Conservation (phyloP, 2,797 vertebrate genomes). For the Ptychobarbus kaznakovi region DNA sequence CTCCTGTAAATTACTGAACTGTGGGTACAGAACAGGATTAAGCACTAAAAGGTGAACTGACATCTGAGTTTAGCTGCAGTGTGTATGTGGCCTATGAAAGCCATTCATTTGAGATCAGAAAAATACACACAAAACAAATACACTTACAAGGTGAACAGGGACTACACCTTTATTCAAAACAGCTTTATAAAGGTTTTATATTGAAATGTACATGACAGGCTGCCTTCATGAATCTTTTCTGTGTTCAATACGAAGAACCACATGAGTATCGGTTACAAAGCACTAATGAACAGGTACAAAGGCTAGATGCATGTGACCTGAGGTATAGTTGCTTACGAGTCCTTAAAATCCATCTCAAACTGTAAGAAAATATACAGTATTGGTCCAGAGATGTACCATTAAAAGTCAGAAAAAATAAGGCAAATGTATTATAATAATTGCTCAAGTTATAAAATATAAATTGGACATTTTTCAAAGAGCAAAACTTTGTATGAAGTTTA, state of each 20-base stretch:
- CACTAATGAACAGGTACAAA: constrained; percentile 48
- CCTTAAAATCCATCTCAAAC: constrained; percentile 56
- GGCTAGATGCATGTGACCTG: constrained; percentile 72
- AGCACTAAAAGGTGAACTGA: background rate
- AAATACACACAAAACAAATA: constrained; percentile 32
- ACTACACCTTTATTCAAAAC: constrained; percentile 67
- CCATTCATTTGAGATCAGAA: background rate
- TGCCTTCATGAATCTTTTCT: constrained; percentile 13
- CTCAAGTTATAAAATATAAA: constrained; percentile 5
- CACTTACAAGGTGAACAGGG: constrained; percentile 30
- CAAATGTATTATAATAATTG: constrained; percentile 21
- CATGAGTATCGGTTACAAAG: background rate
- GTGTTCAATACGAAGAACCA: constrained; percentile 6
- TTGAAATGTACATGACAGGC: constrained; percentile 63
- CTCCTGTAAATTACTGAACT: background rate
- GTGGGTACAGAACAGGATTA: background rate
- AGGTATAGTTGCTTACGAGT: constrained; percentile 72
- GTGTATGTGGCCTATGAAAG: background rate
- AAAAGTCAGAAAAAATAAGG: constrained; percentile 36
- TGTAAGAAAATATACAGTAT: constrained; percentile 57
- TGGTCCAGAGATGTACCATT: constrained; percentile 42
- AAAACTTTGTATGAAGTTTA: constrained; percentile 9
- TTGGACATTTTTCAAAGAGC: constrained; percentile 5
- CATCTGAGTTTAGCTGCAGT: background rate
- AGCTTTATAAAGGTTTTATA: constrained; percentile 57